phyloP scores from a whole-genome alignment of 35 echinoderm and acorn worm genomes.

The Ptychodera flava region DNA sequence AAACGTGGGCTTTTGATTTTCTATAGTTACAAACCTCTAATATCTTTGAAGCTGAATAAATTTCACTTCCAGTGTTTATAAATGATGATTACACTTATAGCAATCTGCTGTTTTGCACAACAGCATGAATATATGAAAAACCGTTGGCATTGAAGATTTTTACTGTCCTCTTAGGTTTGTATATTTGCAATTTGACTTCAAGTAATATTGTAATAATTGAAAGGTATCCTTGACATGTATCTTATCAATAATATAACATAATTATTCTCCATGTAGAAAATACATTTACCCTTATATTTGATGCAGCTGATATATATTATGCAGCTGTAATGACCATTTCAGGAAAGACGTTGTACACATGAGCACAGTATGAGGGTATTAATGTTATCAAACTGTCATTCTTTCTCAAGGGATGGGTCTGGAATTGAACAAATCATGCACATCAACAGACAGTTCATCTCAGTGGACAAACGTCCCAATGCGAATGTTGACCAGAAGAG shows the following conservation, averaged over 20 bases:
- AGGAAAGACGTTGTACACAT: background rate
- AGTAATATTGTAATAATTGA: background rate
- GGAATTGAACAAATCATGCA: conserved; percentile 63
- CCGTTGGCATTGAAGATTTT: background rate
- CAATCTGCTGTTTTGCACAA: background rate
- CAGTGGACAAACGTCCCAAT: conserved; percentile 75
- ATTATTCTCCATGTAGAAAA: background rate
- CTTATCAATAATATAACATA: background rate
- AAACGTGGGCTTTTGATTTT: too few relatives aligned
- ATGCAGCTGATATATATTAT: background rate
- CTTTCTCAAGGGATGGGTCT: conserved; percentile 92
- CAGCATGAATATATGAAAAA: background rate
- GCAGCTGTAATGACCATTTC: background rate
- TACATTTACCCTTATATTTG: background rate
- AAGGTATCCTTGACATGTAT: background rate
- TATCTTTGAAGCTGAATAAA: too few relatives aligned
- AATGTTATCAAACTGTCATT: too few relatives aligned
- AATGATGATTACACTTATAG: too few relatives aligned
- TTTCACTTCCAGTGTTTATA: too few relatives aligned
- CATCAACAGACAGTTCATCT: conserved; percentile 20
- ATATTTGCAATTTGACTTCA: background rate
- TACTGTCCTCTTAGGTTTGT: background rate
- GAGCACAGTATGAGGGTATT: too few relatives aligned
- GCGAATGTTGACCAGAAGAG: conserved; percentile 74
- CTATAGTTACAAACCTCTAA: too few relatives aligned